Evolutionary conservation across 1,140 invertebrate genomes (phyloP).

Genomic region (Tigriopus japonicus): DNA sequence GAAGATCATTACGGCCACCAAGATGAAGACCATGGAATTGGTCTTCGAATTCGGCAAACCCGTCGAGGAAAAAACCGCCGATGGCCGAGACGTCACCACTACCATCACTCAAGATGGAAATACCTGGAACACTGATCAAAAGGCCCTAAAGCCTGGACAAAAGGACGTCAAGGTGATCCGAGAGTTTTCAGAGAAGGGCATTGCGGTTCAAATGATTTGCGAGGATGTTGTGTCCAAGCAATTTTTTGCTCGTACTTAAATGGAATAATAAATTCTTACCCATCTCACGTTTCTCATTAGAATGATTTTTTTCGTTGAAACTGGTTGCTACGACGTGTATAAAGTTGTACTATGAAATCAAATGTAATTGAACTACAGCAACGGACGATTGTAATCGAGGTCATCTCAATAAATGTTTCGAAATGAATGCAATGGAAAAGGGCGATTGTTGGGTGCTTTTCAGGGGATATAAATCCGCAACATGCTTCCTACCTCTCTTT

Average conservation of each 20-base stretch:
- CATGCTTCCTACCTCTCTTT: too few relatives aligned
- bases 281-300: background rate
- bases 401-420: too few relatives aligned
- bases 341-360: too few relatives aligned
- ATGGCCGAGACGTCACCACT: conserved; percentile 6
- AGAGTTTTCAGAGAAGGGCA: background rate
- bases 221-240: conserved; percentile 4
- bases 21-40: background rate
- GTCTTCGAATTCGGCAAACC: conserved; percentile 3
- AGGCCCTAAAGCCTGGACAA: conserved; percentile 7
- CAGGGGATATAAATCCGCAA: too few relatives aligned
- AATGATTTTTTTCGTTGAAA: background rate
- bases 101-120: conserved; percentile 1
- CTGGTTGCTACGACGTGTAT: too few relatives aligned
- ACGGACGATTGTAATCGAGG: too few relatives aligned
- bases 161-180: conserved; percentile 9
- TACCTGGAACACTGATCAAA: conserved; percentile 3
- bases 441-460: too few relatives aligned
- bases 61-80: background rate
- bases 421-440: too few relatives aligned
- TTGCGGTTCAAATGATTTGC: background rate
- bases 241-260: conserved; percentile 2
- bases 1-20: background rate
- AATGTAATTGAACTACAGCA: too few relatives aligned
- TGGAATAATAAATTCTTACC: background rate